These are phyloP conservation scores for Agrypnia vestita DNA, from an alignment of 1,140 invertebrate species.

Conservation along the genomic window DNA sequence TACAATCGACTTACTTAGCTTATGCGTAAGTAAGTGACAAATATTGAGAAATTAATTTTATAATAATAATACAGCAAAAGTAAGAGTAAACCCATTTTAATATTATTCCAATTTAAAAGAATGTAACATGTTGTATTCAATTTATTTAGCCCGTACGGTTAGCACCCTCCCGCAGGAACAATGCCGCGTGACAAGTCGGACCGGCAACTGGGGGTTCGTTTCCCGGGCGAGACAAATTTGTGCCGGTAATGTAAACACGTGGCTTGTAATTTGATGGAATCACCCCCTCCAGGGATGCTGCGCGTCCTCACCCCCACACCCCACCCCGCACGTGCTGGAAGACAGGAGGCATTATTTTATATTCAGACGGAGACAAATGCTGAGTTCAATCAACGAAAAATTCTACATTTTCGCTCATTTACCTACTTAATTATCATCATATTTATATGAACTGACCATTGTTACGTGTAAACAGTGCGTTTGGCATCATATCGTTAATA, in stretches of 20 bases:
- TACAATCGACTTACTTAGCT: too few species aligned
- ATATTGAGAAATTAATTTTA: too few species aligned
- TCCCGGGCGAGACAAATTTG: constrained; percentile 55
- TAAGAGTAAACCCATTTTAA: not conserved
- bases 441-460: too few species aligned
- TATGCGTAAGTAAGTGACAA: too few species aligned
- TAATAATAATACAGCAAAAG: too few species aligned
- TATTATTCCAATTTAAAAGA: not conserved
- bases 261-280: constrained; percentile 58
- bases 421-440: too few species aligned
- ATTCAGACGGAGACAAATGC: not conserved
- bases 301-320: not conserved
- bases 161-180: not conserved
- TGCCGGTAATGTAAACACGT: constrained; percentile 51
- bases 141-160: not conserved
- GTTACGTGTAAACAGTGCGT: too few species aligned
- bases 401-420: not conserved
- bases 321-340: not conserved
- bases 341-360: too few species aligned
- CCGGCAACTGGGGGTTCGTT: not conserved
- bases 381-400: not conserved
- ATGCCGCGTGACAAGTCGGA: constrained; percentile 7
- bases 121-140: not conserved
- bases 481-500: too few species aligned
- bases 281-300: constrained; percentile 37